Base-by-base conservation (phyloP, 1,140 invertebrate species). In the Drosophila kikkawai region DNA sequence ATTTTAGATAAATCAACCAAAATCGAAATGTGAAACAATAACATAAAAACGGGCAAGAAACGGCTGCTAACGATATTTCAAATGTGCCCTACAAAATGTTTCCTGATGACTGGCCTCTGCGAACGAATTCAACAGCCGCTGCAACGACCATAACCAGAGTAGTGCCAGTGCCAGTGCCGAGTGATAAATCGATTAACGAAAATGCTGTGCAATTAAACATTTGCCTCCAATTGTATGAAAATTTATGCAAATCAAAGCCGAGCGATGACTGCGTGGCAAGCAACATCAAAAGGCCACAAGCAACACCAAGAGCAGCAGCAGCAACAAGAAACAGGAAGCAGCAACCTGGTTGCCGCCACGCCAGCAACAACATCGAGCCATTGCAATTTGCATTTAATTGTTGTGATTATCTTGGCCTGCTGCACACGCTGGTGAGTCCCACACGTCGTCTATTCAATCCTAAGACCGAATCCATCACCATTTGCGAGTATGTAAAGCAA, bases 341-440 rank as follows among this genome's bases (percentile, higher is more conserved):
- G 58, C 48, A 82, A 32, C 67, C 56, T 68, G 48, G 64, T 83
- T 70, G 75, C 65, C 34, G 75, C 61, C 50, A 78, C 84, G 75
- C 68, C 75, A 22, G 39, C 74, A 41, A 48, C 79, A 58, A 60
- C 79, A 53, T 75, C 75, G 63, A 77, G 67, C 50, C 86, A 82
- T 81, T 84, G 70, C 84, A 86, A 91, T 91, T 91, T 91, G 88
- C 88, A 91, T 91, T 88, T 91, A 91, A 91, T 91, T 91, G 80
- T 91, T 91, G 84, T 91, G 84, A 91, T 91, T 91, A 91, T 91
- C 90, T 91, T 91, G 90, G 88, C 88, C 84, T 91, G 88, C 75
- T 91, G 90, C 88, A 91, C 90, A 85, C 84, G 84, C 60, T 85
- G 88, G 88, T 91, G 80, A 87, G 88, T 85, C 57, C 32, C 47